Conservation (phyloP, 2,888 invertebrate species). For the Ommatoiulus sabulosus region DNA sequence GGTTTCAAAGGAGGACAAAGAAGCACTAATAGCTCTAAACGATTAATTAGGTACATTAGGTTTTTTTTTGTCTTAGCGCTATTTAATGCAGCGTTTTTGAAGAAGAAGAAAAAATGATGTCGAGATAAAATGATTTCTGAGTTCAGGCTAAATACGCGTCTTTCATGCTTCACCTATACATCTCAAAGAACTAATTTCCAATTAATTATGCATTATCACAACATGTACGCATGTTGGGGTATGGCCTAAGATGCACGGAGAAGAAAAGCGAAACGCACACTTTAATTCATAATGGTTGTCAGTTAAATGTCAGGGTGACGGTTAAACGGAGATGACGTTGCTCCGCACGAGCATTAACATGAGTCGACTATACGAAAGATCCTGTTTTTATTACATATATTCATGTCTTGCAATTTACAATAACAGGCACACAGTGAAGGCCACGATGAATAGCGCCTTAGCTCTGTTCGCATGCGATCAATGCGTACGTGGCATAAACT, state of each 20-base stretch:
- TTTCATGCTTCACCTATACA: slow-evolving; percentile 11
- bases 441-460: background rate
- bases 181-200: slow-evolving; percentile 26
- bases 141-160: background rate
- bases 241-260: background rate
- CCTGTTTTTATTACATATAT: background rate
- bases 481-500: background rate
- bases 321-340: background rate
- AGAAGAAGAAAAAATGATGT: slow-evolving; percentile 36
- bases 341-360: background rate
- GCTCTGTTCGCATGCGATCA: background rate
- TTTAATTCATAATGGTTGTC: slow-evolving; percentile 15
- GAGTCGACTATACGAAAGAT: background rate
- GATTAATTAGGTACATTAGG: slow-evolving; percentile 24
- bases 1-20: slow-evolving; percentile 29
- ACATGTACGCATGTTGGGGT: slow-evolving; percentile 11
- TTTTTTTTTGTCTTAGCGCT: slow-evolving; percentile 3
- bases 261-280: background rate
- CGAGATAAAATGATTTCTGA: slow-evolving; percentile 30
- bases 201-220: slow-evolving; percentile 30
- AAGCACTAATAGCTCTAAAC: slow-evolving; percentile 43
- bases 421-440: background rate
- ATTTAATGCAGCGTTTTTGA: background rate
- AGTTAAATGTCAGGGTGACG: slow-evolving; percentile 24
- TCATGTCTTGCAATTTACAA: background rate